Base-by-base conservation (phyloP, 1,140 invertebrate species). In the Diabrotica virgifera region DNA sequence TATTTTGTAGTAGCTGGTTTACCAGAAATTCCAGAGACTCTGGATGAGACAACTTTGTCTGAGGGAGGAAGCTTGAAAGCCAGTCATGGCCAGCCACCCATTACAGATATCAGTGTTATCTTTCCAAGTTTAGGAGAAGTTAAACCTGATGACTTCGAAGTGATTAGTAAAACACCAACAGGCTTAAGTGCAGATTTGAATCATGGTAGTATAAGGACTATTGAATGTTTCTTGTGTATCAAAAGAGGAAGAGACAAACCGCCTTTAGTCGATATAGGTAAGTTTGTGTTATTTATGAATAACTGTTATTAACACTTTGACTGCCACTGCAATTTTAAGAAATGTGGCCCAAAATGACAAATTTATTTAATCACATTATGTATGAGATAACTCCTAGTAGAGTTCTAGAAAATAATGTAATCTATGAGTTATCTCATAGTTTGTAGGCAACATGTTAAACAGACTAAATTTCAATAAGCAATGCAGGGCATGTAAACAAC, bases 1-100 rank as follows among this genome's bases (percentile, higher is more conserved):
- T 98, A 98, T 82, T 99, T 99, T 86, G 95, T 99, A 64, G 91
- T 99, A 50, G 96, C 96, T 77, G 97, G 97, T 12, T 82, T 99
- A 74, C 90, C 93, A 8, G 90, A 91, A 38, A 86, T 92, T 77
- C 85, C 87, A 56, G 82, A 93, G 80, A 83, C 89, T 77, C 78
- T 95, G 24, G 91, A 93, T 75, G 94, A 96, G 76, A 87, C 86
- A 66, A 86, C 88, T 83, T 85, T 88, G 76, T 84, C 87, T 69
- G 90, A 96, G 80, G 88, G 91, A 75, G 88, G 89, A 8, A 87
- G 89, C 71, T 83, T 95, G 5, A 94, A 93, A 63, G 86, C 83
- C 35, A 85, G 84, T 50, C 84, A 81, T 71, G 81, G 85, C 60
- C 89, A 91, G 70, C 88, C 95, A 63, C 97, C 97, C 0, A 98